Percentiles rank a stretch among this genome's conserved stretches.
Evolutionary conservation across 2,888 invertebrate genomes (phyloP).

Genomic region (Portevinia maculata): DNA sequence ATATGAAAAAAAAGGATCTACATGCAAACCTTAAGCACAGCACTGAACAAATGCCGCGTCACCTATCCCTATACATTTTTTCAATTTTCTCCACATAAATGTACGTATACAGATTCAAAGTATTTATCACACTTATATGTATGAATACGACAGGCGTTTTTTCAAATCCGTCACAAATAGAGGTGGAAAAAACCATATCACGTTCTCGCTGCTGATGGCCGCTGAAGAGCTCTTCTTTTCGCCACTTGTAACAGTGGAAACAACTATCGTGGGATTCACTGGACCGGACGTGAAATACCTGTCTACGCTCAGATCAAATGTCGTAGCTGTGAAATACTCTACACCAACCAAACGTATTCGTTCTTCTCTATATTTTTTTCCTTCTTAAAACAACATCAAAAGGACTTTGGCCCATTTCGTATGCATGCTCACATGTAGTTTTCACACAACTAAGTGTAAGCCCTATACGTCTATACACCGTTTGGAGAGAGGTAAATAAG

Average conservation of each 20-base stretch:
- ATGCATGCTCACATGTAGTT: constrained; percentile 56
- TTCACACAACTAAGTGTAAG: constrained; percentile 39
- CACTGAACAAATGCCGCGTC: too few species aligned
- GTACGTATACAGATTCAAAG: not conserved
- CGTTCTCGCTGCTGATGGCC: constrained; percentile 34
- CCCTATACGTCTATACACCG: constrained; percentile 13
- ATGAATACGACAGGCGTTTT: not conserved
- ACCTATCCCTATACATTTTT: not conserved
- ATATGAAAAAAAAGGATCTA: too few species aligned
- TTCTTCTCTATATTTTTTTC: constrained; percentile 18
- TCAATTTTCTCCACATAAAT: not conserved
- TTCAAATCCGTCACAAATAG: not conserved
- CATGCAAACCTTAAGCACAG: too few species aligned
- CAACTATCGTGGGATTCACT: constrained; percentile 35
- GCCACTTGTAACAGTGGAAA: constrained; percentile 30
- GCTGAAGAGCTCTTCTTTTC: constrained; percentile 37
- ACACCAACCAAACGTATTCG: constrained; percentile 12
- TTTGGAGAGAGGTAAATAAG: constrained; percentile 33
- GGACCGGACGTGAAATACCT: constrained; percentile 21
- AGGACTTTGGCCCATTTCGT: constrained; percentile 46
- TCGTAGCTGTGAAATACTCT: not conserved
- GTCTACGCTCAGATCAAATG: constrained; percentile 31
- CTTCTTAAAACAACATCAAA: constrained; percentile 14
- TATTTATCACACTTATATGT: not conserved
- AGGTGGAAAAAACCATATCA: not conserved